Percentiles rank a stretch among this genome's conserved stretches.
These are phyloP conservation scores for Actinemys pallida DNA, from an alignment of 2,113 vertebrate genomes.

Conservation along the genomic window DNA sequence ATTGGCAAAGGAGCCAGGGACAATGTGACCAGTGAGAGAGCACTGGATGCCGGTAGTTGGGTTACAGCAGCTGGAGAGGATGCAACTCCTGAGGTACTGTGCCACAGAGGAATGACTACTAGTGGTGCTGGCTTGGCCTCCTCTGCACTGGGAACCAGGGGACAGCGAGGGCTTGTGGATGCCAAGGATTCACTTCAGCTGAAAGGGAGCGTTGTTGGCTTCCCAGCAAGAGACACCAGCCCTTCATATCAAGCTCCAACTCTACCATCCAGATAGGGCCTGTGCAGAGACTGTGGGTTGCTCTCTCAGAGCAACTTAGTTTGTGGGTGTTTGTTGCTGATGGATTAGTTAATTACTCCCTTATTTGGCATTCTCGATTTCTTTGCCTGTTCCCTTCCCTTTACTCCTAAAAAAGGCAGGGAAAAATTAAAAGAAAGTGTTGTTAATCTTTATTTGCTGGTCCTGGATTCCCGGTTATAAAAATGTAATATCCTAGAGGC, in stretches of 20 bases:
- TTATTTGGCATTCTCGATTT: constrained; percentile 48
- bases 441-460: not conserved
- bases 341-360: constrained; percentile 58
- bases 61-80: too few relatives aligned
- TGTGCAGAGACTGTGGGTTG: not conserved
- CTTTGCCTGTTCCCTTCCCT: constrained; percentile 33
- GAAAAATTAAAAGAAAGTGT: not conserved
- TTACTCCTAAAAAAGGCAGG: too few relatives aligned
- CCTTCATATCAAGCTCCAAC: not conserved
- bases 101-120: not conserved
- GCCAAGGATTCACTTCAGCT: constrained; percentile 20
- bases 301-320: constrained; percentile 41
- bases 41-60: too few relatives aligned
- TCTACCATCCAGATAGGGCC: not conserved
- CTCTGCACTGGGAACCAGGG: not conserved
- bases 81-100: too few relatives aligned
- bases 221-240: not conserved
- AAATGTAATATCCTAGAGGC: too few relatives aligned
- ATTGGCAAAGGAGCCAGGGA: too few relatives aligned
- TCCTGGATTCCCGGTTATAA: too few relatives aligned
- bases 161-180: not conserved
- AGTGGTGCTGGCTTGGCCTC: accelerated
- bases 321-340: constrained; percentile 38
- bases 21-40: too few relatives aligned
- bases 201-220: constrained; percentile 19